Base-by-base conservation (phyloP, 1,140 invertebrate species). In the Lordiphosa collinella region DNA sequence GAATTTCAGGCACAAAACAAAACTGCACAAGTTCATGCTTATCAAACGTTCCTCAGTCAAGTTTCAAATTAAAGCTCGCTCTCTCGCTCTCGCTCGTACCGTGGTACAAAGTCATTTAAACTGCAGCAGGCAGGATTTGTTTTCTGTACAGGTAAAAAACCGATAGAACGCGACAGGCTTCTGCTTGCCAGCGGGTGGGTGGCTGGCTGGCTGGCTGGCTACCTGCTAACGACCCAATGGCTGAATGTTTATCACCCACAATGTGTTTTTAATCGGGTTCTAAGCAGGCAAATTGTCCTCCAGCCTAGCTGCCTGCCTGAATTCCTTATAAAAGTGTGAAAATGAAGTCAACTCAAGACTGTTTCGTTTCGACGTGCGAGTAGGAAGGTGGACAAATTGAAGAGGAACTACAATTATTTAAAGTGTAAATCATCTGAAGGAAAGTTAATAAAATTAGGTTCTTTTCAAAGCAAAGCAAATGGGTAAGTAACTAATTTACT, bases 191-290 rank as follows among this genome's bases (percentile, higher is more conserved):
- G 18, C 18, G 36, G 44, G 34, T 44, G 32, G 37, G 32, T 56
- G 29, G 25, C 9, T 60, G 36, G 14, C 35, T 46, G 54, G 31
- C 12, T 8, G 55, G 9, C 38, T 47, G 22, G 32, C 32, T 29
- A 22, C 18, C 18, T 22, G 18, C 18, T 22, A 22, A 22, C 18
- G 18, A 22, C 18, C 18, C 18, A 6, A 5, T 18, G 16, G 16
- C 16, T 18, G 3, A 18, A 38, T n/a, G 25, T 25, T 65, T 65
- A 57, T 63, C 40, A n/a, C 50, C 22, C 41, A 43, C 40, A 70
- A 82, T 80, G 61, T 14, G 52, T 82, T 80, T 71, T 80, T 82
- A 80, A 80, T 80, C 48, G 43, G 1, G 59, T 75, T 59, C 32
- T 62, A 41, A 64, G 36, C 48, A 34, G 29, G 3, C 14, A 4